Conservation (phyloP, 2,113 vertebrate genomes). For the Nanger granti region DNA sequence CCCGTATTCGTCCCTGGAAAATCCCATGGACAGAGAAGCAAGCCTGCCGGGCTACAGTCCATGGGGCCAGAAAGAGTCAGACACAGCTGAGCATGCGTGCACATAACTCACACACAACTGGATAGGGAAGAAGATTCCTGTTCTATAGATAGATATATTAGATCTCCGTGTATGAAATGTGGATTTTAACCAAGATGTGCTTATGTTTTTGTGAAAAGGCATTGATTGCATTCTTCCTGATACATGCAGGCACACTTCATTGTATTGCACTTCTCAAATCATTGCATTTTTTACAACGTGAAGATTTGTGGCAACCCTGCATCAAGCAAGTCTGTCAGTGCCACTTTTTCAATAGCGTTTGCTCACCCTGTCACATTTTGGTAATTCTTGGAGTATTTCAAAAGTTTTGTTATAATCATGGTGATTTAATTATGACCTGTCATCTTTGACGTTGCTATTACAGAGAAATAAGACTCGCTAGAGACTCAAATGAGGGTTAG, state of each 20-base stretch:
- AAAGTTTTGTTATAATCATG: not conserved
- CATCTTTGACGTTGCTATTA: not conserved
- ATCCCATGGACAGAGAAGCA: not conserved
- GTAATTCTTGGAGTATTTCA: not conserved
- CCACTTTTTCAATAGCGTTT: not conserved
- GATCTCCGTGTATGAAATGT: slow-evolving; percentile 27
- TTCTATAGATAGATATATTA: not conserved
- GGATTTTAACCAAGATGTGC: not conserved
- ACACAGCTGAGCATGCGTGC: not conserved
- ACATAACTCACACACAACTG: slow-evolving; percentile 75
- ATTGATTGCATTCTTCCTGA: slow-evolving; percentile 54
- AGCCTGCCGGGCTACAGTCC: not conserved
- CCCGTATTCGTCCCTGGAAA: not conserved
- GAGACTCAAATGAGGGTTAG: not conserved
- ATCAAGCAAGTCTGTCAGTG: not conserved
- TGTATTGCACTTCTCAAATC: not conserved
- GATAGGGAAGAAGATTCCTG: slow-evolving; percentile 60
- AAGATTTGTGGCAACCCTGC: not conserved
- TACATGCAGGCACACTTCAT: rapidly evolving
- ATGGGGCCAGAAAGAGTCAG: not conserved
- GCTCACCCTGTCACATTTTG: not conserved
- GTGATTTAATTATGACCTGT: not conserved
- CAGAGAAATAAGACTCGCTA: not conserved
- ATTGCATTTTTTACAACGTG: not conserved
- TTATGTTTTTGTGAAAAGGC: not conserved